phyloP scores from a whole-genome alignment of 2,113 vertebrate genomes.

The Pao palembangensis region DNA sequence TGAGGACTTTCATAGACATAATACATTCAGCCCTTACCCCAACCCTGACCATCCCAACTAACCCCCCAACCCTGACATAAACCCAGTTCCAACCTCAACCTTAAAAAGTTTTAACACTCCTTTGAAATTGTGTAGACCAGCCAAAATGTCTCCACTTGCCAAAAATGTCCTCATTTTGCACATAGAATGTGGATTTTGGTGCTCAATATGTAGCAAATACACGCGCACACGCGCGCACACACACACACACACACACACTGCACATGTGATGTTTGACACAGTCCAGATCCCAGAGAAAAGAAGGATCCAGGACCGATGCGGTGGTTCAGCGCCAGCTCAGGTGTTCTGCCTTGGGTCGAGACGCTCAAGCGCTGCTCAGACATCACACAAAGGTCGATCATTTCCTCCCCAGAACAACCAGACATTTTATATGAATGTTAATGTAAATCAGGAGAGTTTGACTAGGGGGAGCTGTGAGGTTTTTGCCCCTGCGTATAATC shows the following conservation, averaged over 20 bases:
- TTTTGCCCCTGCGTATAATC: slow-evolving; percentile 16
- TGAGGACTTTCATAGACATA: no score
- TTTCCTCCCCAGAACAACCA: slow-evolving; percentile 25
- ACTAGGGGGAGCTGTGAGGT: slow-evolving; percentile 43
- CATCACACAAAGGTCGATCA: slow-evolving; percentile 30
- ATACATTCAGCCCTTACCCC: no score
- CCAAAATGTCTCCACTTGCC: no score
- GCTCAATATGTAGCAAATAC: not conserved
- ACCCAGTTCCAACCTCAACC: no score
- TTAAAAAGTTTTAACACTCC: no score
- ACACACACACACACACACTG: not conserved
- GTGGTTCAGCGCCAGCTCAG: slow-evolving; percentile 28
- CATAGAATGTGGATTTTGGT: not conserved
- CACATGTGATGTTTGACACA: slow-evolving; percentile 18
- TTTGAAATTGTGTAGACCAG: no score
- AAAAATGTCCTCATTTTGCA: no score
- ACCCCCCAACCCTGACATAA: no score
- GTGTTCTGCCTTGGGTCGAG: slow-evolving; percentile 33
- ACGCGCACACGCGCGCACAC: slow-evolving; percentile 6
- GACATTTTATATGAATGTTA: slow-evolving; percentile 14
- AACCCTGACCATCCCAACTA: no score
- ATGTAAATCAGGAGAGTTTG: slow-evolving; percentile 36
- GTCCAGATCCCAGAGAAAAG: slow-evolving; percentile 41
- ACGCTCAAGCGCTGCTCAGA: slow-evolving; percentile 14
- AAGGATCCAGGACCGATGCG: not conserved